These are phyloP conservation scores for Alcedo atthis DNA, from an alignment of 2,797 vertebrate genomes.

Conservation along the genomic window DNA sequence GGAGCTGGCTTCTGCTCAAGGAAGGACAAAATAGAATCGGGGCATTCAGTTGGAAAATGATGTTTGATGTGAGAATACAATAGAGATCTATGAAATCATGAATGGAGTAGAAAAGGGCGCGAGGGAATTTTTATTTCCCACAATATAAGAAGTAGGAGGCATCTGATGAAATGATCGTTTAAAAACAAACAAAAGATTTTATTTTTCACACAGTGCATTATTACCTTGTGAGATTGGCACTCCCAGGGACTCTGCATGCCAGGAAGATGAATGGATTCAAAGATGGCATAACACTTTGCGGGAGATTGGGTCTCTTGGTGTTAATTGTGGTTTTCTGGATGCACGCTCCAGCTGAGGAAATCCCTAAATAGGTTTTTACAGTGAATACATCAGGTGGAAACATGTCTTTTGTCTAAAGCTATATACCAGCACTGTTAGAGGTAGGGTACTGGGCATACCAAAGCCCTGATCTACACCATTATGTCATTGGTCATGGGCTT, in stretches of 20 bases:
- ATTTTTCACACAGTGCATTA: constrained; percentile 28
- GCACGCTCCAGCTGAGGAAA: background rate
- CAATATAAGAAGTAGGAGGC: constrained; percentile 41
- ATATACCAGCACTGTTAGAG: background rate
- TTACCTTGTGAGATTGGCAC: constrained; percentile 11
- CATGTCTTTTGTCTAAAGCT: background rate
- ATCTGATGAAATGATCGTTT: constrained; percentile 44
- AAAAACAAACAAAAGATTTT: constrained; percentile 59
- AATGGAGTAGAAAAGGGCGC: constrained; percentile 17
- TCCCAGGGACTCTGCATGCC: constrained; percentile 9
- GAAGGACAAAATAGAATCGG: constrained; percentile 44
- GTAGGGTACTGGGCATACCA: fast-evolving
- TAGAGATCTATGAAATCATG: constrained; percentile 47
- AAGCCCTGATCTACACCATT: background rate
- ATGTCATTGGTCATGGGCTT: background rate
- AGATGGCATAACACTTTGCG: background rate
- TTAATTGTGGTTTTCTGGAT: constrained; percentile 39
- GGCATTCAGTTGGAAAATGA: constrained; percentile 53
- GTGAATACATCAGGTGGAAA: background rate
- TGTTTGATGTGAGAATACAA: constrained; percentile 51
- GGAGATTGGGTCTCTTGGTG: constrained; percentile 40
- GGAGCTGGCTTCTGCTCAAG: constrained; percentile 32
- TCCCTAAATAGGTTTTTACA: constrained; percentile 30
- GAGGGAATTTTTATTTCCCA: constrained; percentile 50
- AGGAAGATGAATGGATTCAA: constrained; percentile 47